These are phyloP conservation scores for Pungitius pungitius DNA, from an alignment of 2,113 vertebrate species.

Conservation along the genomic window DNA sequence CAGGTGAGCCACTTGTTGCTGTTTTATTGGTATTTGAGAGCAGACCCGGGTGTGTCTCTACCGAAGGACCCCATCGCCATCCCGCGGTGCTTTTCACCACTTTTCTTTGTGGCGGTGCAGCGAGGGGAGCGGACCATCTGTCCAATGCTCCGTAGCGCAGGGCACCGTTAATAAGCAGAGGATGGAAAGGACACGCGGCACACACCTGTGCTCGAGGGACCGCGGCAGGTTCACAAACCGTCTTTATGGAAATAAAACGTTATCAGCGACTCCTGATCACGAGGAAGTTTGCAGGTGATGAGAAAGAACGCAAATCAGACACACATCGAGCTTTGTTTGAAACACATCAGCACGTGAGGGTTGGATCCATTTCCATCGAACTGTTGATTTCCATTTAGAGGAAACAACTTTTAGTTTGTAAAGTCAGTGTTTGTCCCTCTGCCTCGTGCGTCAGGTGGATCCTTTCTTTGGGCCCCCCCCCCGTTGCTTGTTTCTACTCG, in stretches of 20 bases:
- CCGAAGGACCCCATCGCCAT: neutral
- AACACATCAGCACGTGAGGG: neutral
- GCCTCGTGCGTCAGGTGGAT: constrained; percentile 14
- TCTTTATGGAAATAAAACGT: constrained; percentile 38
- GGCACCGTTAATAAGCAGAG: neutral
- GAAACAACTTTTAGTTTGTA: neutral
- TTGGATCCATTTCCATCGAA: too few species aligned
- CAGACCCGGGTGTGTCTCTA: neutral
- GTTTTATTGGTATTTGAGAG: constrained; percentile 18
- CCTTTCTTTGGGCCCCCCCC: neutral
- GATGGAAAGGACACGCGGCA: neutral
- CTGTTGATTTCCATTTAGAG: too few species aligned
- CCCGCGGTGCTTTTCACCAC: constrained; percentile 3
- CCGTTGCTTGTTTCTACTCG: too few species aligned
- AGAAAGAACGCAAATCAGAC: constrained; percentile 40
- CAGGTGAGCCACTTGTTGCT: constrained; percentile 72
- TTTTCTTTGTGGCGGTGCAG: constrained; percentile 57
- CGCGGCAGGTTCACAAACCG: constrained; percentile 31
- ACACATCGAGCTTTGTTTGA: neutral
- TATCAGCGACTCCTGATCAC: neutral
- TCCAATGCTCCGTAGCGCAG: neutral
- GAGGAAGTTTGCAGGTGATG: neutral
- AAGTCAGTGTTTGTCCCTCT: too few species aligned
- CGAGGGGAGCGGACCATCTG: constrained; percentile 68
- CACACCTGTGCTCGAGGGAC: neutral